Base-by-base conservation (phyloP, 2,888 invertebrate species). In the Nomada flava region DNA sequence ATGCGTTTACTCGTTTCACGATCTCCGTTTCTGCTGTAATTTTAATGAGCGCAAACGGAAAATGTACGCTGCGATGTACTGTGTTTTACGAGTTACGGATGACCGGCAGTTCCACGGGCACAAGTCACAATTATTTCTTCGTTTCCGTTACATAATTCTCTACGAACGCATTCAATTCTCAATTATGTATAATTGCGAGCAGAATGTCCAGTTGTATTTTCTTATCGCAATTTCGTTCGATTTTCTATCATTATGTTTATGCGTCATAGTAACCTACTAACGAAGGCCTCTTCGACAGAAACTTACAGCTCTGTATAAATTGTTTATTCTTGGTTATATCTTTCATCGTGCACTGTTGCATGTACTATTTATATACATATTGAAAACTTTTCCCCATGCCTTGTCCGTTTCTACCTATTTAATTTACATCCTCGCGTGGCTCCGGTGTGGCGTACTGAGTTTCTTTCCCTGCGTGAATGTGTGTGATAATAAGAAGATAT, bases 21-120 rank as follows among this genome's bases (percentile, higher is more conserved):
- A 23, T 1, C 29, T 23, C 15, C 20, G n/a, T 44, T 53, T 11
- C 0, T 11, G 15, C 11, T 59, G 36, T 26, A n/a, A 50, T 71
- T 71, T 42, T 47, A 5, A 72, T 68, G 23, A 1, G 9, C 9
- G 13, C 7, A 0, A 11, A 55, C 69, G 26, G 18, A 62, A 29
- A 20, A 18, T 26, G 29, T 29, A 44, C 47, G 11, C 20, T 50
- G 23, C 11, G n/a, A 23, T 26, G 23, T 18, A 60, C 13, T 57
- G 1, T 73, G 7, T 59, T 26, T 47, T 44, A 36, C 23, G 20
- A 23, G 52, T 15, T 62, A 64, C 53, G 68, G 63, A 71, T 64
- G 76, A 63, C 85, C 85, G 85, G 85, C 73, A 84, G 76, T 76
- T 63, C 23, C n/a, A 20, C 29, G 52, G 29, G 59, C 70, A 67